A percentile compares a stretch with the other conserved stretches of the same genome.
Evolutionary conservation across 2,113 vertebrate genomes (phyloP).

Genomic region (Engraulis encrasicolus): DNA sequence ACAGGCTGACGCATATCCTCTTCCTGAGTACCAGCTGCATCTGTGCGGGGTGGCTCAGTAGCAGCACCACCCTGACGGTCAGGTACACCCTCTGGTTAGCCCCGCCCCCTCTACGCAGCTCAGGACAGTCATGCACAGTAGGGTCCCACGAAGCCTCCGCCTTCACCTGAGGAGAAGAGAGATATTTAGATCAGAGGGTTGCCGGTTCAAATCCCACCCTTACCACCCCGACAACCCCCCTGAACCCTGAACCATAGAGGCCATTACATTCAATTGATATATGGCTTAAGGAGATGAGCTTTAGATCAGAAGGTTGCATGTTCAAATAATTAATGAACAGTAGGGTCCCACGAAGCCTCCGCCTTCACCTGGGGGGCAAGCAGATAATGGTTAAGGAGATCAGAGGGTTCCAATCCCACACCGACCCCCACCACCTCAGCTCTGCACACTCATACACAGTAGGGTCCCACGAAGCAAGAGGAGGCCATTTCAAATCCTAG

Average conservation of each 20-base stretch:
- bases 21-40: constrained; percentile 94
- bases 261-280: no score
- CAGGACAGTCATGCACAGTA: constrained; percentile 86
- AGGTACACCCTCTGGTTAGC: constrained; percentile 89
- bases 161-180: constrained; percentile 78
- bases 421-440: no score
- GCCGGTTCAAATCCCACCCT: no score
- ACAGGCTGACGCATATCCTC: constrained; percentile 89
- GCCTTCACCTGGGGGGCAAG: constrained; percentile 82
- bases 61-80: constrained; percentile 83
- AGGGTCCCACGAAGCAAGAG: constrained; percentile 96
- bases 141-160: constrained; percentile 97
- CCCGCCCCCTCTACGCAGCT: constrained; percentile 86
- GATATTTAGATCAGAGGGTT: neutral
- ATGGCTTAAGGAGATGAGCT: no score
- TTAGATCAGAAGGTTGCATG: no score
- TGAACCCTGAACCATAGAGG: no score
- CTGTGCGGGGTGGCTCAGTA: constrained; percentile 94
- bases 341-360: constrained; percentile 96
- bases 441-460: no score
- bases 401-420: neutral
- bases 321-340: no score
- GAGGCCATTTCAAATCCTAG: no score
- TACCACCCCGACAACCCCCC: no score
- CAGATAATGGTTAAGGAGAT: no score